phyloP scores from a whole-genome alignment of 2,888 invertebrate species.

The Tromatobia lineatoria region DNA sequence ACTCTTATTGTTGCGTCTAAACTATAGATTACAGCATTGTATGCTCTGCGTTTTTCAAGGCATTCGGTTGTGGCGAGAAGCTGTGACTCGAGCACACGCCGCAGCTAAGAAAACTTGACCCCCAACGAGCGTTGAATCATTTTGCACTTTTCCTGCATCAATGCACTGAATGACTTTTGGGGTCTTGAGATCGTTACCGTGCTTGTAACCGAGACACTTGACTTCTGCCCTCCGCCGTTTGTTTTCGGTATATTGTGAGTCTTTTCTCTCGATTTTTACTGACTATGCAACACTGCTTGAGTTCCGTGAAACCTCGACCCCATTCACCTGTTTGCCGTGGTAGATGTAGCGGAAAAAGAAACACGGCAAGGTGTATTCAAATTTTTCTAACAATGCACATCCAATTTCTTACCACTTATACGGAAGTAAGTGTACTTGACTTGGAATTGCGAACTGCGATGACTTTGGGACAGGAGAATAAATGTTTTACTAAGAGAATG shows the following conservation, averaged over 20 bases:
- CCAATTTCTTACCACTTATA: conserved; percentile 20
- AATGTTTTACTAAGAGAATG: not conserved
- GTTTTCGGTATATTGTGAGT: conserved; percentile 16
- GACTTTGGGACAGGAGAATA: not conserved
- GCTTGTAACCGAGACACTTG: conserved; percentile 59
- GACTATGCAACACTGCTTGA: conserved; percentile 13
- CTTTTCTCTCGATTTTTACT: conserved; percentile 1
- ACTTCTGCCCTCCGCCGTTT: conserved; percentile 47
- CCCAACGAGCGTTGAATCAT: conserved; percentile 24
- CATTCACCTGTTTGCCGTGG: conserved; percentile 48
- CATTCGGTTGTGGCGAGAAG: conserved; percentile 10
- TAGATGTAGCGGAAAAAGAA: conserved; percentile 6
- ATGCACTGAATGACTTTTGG: conserved; percentile 18
- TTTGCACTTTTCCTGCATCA: conserved; percentile 2
- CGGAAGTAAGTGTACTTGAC: conserved; percentile 24
- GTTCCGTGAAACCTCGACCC: conserved; percentile 30
- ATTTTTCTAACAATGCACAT: conserved; percentile 34
- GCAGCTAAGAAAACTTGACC: not conserved
- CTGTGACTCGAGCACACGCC: conserved; percentile 35
- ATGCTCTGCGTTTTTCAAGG: conserved; percentile 32
- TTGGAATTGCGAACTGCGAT: not conserved
- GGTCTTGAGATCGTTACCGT: conserved; percentile 25
- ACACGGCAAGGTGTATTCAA: conserved; percentile 21
- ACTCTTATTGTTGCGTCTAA: conserved; percentile 81
- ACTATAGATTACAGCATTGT: conserved; percentile 81